Conservation (phyloP, 2,113 vertebrate genomes). For the Crypturellus undulatus region DNA sequence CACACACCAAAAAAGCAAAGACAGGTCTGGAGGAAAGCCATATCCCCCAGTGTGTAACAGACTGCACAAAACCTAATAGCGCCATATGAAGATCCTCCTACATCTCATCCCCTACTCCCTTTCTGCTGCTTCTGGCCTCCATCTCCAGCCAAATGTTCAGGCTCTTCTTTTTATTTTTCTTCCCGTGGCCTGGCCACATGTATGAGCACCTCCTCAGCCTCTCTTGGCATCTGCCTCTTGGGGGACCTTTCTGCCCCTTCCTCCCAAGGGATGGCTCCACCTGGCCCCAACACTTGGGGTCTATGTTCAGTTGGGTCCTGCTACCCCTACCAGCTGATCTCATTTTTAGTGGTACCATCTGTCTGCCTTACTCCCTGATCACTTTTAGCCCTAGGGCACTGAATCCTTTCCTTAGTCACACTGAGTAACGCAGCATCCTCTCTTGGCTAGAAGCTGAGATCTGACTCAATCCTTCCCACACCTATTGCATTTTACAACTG, state of each 20-base stretch:
- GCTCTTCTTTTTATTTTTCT: conserved; percentile 11
- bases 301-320: background rate
- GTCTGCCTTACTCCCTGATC: conserved; percentile 5
- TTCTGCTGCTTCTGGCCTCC: conserved; percentile 15
- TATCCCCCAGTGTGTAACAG: background rate
- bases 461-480: conserved; percentile 42
- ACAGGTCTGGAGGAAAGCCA: conserved; percentile 15
- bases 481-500: background rate
- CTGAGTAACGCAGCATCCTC: background rate
- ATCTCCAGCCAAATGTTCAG: background rate
- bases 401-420: conserved; percentile 10
- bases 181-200: background rate
- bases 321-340: conserved; percentile 17
- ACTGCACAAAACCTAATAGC: conserved; percentile 7
- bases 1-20: background rate
- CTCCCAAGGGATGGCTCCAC: background rate
- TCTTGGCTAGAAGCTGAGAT: conserved; percentile 37
- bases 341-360: conserved; percentile 44
- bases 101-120: conserved; percentile 1
- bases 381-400: background rate
- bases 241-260: background rate
- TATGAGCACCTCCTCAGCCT: background rate
- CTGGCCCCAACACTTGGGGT: background rate
- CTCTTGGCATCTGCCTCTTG: background rate
- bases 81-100: conserved; percentile 20